These are phyloP conservation scores for Zaprionus kolodkinae DNA, from an alignment of 1,140 invertebrate species.

Conservation along the genomic window DNA sequence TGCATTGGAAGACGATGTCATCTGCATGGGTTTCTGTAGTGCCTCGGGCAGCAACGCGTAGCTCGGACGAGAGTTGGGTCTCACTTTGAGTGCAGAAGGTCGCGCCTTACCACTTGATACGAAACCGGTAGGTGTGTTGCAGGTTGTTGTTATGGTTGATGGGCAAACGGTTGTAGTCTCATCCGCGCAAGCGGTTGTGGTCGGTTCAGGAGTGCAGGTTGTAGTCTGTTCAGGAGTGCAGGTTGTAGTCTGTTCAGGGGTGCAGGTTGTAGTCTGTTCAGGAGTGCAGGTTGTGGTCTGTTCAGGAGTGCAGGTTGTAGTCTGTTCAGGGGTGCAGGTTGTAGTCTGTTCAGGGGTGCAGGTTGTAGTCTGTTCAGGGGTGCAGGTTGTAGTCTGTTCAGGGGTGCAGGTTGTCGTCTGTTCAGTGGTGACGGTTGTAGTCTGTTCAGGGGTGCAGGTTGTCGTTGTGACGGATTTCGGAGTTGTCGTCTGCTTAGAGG, in stretches of 20 bases:
- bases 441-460: too few species aligned
- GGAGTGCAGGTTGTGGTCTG: not conserved
- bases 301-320: conserved; percentile 25
- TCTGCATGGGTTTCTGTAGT: not conserved
- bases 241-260: not conserved
- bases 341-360: not conserved
- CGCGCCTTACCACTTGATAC: not conserved
- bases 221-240: conserved; percentile 25
- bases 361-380: conserved; percentile 12
- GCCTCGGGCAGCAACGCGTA: conserved; percentile 23
- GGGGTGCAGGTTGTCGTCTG: not conserved
- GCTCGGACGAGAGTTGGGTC: conserved; percentile 20
- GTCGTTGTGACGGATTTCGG: too few species aligned
- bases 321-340: conserved; percentile 10
- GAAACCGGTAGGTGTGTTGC: not conserved
- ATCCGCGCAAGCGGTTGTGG: not conserved
- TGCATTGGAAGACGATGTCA: conserved; percentile 21
- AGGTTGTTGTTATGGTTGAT: conserved; percentile 23
- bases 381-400: conserved; percentile 18
- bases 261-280: not conserved
- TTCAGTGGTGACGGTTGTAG: not conserved
- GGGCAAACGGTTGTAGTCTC: not conserved
- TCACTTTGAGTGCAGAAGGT: conserved; percentile 32
- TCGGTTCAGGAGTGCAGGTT: not conserved
- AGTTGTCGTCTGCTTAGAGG: not conserved